These are phyloP conservation scores for Lithosia quadra DNA, from an alignment of 2,888 invertebrate species.

Conservation along the genomic window DNA sequence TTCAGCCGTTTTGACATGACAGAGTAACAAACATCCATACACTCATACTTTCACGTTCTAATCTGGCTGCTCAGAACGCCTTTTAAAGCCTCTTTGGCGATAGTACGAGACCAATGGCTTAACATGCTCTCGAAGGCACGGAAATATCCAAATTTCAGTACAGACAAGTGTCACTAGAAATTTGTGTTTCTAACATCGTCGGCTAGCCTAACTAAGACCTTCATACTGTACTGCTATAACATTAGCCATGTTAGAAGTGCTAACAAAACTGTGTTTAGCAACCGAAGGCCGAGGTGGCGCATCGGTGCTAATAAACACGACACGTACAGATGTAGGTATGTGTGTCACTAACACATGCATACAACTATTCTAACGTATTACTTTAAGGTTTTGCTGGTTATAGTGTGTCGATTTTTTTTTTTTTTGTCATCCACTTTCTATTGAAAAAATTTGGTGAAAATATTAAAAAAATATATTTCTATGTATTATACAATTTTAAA, in stretches of 20 bases:
- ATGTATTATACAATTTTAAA: too few relatives aligned
- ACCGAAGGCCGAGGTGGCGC: slow-evolving; percentile 36
- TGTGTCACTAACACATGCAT: slow-evolving; percentile 36
- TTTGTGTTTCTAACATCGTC: too few relatives aligned
- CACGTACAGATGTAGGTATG: slow-evolving; percentile 56
- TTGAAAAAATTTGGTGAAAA: background rate
- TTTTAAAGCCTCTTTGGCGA: too few relatives aligned
- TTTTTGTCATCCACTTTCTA: background rate
- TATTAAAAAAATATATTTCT: too few relatives aligned
- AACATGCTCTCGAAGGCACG: too few relatives aligned
- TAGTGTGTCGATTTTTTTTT: background rate
- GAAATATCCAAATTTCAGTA: too few relatives aligned
- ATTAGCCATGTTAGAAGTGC: slow-evolving; percentile 48
- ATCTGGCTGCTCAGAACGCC: too few relatives aligned
- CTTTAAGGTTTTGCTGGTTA: background rate
- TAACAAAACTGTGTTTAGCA: slow-evolving; percentile 53
- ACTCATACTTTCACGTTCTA: too few relatives aligned
- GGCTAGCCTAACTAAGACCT: background rate
- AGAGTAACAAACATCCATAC: too few relatives aligned
- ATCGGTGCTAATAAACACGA: slow-evolving; percentile 50
- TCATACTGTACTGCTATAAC: slow-evolving; percentile 9
- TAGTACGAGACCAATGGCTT: too few relatives aligned
- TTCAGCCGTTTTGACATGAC: too few relatives aligned
- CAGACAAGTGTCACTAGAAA: too few relatives aligned
- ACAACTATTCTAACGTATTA: background rate